phyloP scores from a whole-genome alignment of 2,888 invertebrate genomes.

The Helicoverpa assulta region DNA sequence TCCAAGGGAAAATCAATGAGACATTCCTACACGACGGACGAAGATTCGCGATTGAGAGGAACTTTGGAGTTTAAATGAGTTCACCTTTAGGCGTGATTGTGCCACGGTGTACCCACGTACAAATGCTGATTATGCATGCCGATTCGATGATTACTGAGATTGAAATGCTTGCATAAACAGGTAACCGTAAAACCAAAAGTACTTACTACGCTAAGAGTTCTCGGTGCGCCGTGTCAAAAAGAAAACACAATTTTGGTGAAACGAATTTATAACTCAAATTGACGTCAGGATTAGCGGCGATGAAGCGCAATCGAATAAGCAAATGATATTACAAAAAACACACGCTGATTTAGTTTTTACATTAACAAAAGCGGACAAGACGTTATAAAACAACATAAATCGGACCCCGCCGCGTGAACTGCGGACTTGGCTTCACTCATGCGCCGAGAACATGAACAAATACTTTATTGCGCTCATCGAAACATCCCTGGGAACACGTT shows the following conservation, averaged over 20 bases:
- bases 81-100: constrained; percentile 72
- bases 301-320: constrained; percentile 57
- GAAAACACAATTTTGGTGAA: constrained; percentile 4
- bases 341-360: constrained; percentile 84
- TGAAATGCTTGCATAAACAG: constrained; percentile 11
- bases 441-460: constrained; percentile 74
- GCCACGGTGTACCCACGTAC: constrained; percentile 52
- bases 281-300: constrained; percentile 20
- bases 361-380: constrained; percentile 88
- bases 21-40: constrained; percentile 79
- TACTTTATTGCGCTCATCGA: constrained; percentile 84
- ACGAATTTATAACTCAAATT: constrained; percentile 8
- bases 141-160: constrained; percentile 15
- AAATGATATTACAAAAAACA: constrained; percentile 67
- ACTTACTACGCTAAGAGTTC: not conserved
- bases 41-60: constrained; percentile 72
- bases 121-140: constrained; percentile 42
- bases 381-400: constrained; percentile 85
- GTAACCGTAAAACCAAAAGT: not conserved
- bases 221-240: not conserved
- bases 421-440: constrained; percentile 72
- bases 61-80: constrained; percentile 78
- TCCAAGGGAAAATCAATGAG: constrained; percentile 80
- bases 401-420: constrained; percentile 82
- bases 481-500: constrained; percentile 79